Percentiles rank a stretch among this genome's conserved stretches.
phyloP scores from a whole-genome alignment of 2,888 invertebrate genomes.

The Nematopogon swammerdamellus region DNA sequence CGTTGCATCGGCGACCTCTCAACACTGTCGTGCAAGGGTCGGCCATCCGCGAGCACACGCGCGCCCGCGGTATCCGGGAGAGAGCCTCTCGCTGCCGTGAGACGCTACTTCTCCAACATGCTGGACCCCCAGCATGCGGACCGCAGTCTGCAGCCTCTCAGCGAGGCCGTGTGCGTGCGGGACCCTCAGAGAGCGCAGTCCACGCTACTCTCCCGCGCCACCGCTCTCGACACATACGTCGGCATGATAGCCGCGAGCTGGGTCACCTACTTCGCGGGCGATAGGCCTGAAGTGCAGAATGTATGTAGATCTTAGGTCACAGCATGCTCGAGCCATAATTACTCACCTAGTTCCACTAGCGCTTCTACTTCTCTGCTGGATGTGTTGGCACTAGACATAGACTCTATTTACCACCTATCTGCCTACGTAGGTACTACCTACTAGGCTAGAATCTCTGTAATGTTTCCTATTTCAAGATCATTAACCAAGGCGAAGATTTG shows the following conservation, averaged over 20 bases:
- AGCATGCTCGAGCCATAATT: too few species aligned
- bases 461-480: too few species aligned
- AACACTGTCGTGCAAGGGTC: conserved; percentile 30
- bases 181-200: conserved; percentile 31
- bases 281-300: conserved; percentile 33
- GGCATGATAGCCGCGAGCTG: conserved; percentile 46
- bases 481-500: too few species aligned
- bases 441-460: too few species aligned
- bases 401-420: too few species aligned
- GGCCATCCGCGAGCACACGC: conserved; percentile 28
- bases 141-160: conserved; percentile 15
- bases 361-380: too few species aligned
- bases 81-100: not conserved
- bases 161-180: conserved; percentile 29
- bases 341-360: too few species aligned
- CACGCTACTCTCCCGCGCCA: conserved; percentile 34
- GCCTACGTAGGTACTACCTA: too few species aligned
- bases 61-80: conserved; percentile 3
- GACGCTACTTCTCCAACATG: not conserved
- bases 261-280: conserved; percentile 38
- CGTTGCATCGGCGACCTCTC: conserved; percentile 52
- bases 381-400: too few species aligned
- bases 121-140: conserved; percentile 23
- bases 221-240: conserved; percentile 42
- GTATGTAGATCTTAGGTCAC: not conserved